Conservation (phyloP, 2,113 vertebrate species). For the Chlamydotis undulata region DNA sequence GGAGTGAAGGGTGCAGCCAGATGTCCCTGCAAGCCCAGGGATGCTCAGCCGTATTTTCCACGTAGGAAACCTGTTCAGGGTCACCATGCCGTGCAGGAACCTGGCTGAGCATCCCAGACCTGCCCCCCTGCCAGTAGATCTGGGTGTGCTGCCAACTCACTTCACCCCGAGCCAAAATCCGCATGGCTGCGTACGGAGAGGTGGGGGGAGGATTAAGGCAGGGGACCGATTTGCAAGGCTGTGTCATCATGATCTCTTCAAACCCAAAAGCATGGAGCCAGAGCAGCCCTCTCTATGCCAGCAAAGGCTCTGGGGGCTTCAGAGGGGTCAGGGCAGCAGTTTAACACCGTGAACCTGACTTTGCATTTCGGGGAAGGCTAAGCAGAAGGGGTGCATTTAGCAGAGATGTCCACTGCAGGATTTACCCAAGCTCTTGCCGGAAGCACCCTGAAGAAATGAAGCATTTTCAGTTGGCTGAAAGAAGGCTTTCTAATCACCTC, state of each 20-base stretch:
- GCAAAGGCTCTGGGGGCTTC: not conserved
- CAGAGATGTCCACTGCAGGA: too few relatives aligned
- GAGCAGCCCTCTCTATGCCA: not conserved
- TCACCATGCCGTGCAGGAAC: accelerated
- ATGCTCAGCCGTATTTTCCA: not conserved
- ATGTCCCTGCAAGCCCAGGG: not conserved
- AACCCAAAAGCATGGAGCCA: not conserved
- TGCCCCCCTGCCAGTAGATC: not conserved
- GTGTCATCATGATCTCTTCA: not conserved
- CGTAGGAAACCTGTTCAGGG: too few relatives aligned
- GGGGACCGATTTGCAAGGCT: not conserved
- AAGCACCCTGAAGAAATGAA: not conserved
- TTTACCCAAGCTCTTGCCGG: not conserved
- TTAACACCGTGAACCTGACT: not conserved
- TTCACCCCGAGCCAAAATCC: not conserved
- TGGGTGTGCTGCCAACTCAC: too few relatives aligned
- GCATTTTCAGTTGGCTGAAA: not conserved
- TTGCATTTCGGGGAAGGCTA: not conserved
- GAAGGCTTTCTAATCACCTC: not conserved
- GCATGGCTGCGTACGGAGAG: not conserved
- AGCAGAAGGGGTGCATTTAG: accelerated
- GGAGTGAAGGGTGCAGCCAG: not conserved
- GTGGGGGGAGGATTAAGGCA: not conserved
- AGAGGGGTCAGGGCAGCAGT: not conserved
- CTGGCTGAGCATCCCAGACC: too few relatives aligned